Conservation (phyloP, 1,140 invertebrate species). For the Pogonomyrmex barbatus region DNA sequence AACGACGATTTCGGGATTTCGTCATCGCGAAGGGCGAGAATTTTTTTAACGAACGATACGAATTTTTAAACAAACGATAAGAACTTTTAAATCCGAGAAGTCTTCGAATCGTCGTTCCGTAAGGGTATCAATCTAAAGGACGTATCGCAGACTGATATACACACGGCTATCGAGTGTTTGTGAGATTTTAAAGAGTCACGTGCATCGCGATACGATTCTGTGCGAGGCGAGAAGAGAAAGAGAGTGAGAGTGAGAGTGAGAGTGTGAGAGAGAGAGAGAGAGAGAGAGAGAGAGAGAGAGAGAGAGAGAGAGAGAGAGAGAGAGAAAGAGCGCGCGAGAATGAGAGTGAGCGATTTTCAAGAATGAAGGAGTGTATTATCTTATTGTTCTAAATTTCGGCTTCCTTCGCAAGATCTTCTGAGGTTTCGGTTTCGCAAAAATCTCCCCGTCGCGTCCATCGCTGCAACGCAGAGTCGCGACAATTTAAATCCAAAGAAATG, state of each 20-base stretch:
- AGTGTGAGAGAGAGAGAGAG: background rate
- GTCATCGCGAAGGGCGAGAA: background rate
- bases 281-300: background rate
- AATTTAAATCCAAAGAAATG: constrained; percentile 37
- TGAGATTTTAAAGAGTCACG: constrained; percentile 51
- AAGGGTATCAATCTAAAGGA: constrained; percentile 56
- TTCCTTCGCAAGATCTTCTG: constrained; percentile 43
- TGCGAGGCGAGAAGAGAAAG: constrained; percentile 40
- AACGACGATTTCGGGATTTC: constrained; percentile 15
- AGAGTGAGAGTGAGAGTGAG: constrained; percentile 14
- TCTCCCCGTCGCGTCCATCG: background rate
- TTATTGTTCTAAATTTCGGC: constrained; percentile 41
- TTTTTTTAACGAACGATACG: constrained; percentile 11
- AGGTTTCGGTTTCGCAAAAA: constrained; percentile 38
- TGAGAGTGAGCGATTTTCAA: constrained; percentile 30
- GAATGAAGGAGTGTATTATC: constrained; percentile 21
- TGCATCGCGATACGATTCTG: constrained; percentile 71
- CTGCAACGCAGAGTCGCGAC: background rate
- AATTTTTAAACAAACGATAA: constrained; percentile 20
- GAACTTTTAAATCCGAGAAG: constrained; percentile 64
- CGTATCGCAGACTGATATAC: constrained; percentile 78
- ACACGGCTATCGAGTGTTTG: constrained; percentile 70
- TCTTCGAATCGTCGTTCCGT: constrained; percentile 51
- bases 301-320: background rate
- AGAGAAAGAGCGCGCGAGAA: background rate